Evolutionary conservation across 1,140 invertebrate genomes (phyloP).

Genomic region (Streblospio benedicti): DNA sequence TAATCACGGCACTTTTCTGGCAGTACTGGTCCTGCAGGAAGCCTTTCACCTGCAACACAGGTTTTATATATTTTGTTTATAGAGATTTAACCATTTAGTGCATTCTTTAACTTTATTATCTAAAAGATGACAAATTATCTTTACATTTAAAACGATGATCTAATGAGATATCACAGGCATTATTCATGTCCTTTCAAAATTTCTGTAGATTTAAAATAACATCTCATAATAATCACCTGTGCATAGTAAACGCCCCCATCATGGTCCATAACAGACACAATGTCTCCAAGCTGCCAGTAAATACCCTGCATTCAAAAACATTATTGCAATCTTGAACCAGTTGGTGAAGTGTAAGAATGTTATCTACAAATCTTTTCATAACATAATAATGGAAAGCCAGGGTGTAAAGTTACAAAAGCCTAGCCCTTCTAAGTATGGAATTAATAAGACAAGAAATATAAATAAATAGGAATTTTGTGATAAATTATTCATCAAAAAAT

Average conservation of each 20-base stretch:
- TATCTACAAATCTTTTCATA: neutral
- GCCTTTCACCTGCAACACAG: too few relatives aligned
- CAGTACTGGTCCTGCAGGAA: conserved; percentile 85
- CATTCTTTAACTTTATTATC: too few relatives aligned
- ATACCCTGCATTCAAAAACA: conserved; percentile 55
- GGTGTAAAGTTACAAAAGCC: neutral
- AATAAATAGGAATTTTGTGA: neutral
- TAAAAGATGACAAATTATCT: too few relatives aligned
- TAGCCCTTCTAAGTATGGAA: neutral
- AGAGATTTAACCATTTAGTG: too few relatives aligned
- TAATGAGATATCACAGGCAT: too few relatives aligned
- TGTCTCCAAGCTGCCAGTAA: conserved; percentile 82
- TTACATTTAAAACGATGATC: too few relatives aligned
- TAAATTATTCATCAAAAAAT: conserved; percentile 15
- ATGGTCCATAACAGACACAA: conserved; percentile 72
- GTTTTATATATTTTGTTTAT: too few relatives aligned
- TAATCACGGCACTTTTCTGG: conserved; percentile 85
- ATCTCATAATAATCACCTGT: too few relatives aligned
- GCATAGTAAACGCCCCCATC: conserved; percentile 75
- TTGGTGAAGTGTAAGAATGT: neutral
- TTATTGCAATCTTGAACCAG: neutral
- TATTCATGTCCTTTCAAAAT: too few relatives aligned
- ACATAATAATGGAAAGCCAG: neutral
- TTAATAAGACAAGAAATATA: neutral
- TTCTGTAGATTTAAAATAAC: too few relatives aligned